Evolutionary conservation across 2,113 vertebrate species (phyloP).

Genomic region (Elachura formosa): DNA sequence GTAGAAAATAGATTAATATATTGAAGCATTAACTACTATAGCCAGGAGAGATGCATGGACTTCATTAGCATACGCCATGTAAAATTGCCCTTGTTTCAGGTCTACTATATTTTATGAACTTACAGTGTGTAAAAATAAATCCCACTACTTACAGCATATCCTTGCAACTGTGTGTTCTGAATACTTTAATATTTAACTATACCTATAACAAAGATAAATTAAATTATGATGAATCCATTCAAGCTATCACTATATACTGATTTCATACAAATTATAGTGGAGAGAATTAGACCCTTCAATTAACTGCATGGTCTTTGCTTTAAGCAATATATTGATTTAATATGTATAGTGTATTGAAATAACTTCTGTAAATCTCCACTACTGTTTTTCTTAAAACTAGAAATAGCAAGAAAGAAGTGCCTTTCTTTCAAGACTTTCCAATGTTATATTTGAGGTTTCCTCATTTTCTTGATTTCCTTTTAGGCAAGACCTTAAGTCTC

Average conservation of each 20-base stretch:
- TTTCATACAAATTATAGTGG: not conserved
- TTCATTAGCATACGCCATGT: not conserved
- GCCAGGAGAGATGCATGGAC: not conserved
- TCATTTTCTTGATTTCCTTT: slow-evolving; percentile 86
- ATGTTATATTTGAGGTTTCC: slow-evolving; percentile 73
- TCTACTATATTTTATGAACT: not conserved
- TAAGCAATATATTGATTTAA: slow-evolving; percentile 20
- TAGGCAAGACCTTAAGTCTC: slow-evolving; percentile 81
- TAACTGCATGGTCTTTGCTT: not conserved
- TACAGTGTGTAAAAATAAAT: not conserved
- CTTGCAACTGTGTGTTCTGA: not conserved
- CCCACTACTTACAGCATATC: not conserved
- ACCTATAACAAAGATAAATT: not conserved
- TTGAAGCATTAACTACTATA: not conserved
- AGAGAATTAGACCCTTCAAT: not conserved
- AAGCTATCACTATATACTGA: slow-evolving; percentile 1
- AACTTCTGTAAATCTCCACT: not conserved
- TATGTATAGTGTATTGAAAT: not conserved
- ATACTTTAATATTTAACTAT: slow-evolving; percentile 15
- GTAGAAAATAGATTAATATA: slow-evolving; percentile 4
- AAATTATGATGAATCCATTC: not conserved
- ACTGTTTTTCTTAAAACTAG: not conserved
- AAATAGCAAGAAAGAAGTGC: slow-evolving; percentile 56
- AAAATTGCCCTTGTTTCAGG: slow-evolving; percentile 2
- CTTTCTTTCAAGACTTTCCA: slow-evolving; percentile 86